phyloP scores from a whole-genome alignment of 2,797 vertebrate genomes.

The Malacoraja senta region DNA sequence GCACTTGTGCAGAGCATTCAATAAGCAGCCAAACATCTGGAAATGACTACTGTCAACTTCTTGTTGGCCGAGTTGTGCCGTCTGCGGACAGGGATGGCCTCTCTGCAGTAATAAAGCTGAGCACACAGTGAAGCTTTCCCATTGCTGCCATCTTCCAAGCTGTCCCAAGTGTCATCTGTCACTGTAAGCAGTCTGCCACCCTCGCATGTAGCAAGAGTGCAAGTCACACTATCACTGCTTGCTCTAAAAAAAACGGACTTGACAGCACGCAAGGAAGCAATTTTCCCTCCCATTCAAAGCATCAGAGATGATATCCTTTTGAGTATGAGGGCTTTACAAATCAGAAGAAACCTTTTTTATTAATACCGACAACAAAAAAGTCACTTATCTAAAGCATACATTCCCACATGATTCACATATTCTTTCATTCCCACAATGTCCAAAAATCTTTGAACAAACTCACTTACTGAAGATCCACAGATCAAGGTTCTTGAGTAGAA shows the following conservation, averaged over 20 bases:
- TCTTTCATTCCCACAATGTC: no score
- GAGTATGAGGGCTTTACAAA: neutral
- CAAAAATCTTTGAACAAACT: no score
- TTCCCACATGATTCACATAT: no score
- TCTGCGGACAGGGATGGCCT: neutral
- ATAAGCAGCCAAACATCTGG: neutral
- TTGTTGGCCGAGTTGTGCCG: neutral
- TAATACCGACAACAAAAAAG: neutral
- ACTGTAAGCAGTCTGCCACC: neutral
- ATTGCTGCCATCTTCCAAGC: neutral
- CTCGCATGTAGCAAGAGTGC: neutral
- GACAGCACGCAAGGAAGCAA: neutral
- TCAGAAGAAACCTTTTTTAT: neutral
- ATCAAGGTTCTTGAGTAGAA: no score
- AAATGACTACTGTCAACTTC: neutral
- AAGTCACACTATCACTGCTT: neutral
- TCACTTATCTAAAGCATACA: neutral
- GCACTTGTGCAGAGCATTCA: neutral
- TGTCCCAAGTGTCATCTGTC: neutral
- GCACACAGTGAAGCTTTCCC: neutral
- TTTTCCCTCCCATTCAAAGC: neutral
- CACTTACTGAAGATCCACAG: no score
- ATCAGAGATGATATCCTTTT: neutral
- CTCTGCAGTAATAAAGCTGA: neutral
- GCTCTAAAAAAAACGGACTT: neutral